Evolutionary conservation across 2,888 invertebrate genomes (phyloP).

Genomic region (Brachynemurus nebulosus): DNA sequence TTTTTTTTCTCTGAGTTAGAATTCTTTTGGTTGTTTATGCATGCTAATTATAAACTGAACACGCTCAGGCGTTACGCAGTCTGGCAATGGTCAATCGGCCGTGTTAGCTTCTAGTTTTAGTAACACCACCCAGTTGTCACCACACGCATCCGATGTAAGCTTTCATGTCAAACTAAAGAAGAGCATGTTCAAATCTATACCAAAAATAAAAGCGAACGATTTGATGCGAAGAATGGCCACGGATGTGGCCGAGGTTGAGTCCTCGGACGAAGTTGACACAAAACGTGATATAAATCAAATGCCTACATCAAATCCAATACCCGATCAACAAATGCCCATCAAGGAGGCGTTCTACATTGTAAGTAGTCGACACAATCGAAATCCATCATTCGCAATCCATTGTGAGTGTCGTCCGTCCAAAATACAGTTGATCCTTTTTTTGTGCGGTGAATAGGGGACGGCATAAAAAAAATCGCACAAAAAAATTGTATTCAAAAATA

Average conservation of each 20-base stretch:
- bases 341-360: constrained; percentile 19
- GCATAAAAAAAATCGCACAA: too few species aligned
- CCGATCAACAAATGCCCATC: constrained; percentile 8
- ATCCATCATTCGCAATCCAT: not conserved
- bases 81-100: too few species aligned
- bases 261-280: not conserved
- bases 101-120: too few species aligned
- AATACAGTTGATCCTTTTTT: too few species aligned
- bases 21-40: not conserved
- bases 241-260: not conserved
- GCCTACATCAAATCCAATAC: not conserved
- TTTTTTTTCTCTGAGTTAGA: not conserved
- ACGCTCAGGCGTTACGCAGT: constrained; percentile 2
- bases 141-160: not conserved
- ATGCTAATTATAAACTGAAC: not conserved
- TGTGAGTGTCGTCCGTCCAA: too few species aligned
- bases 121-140: too few species aligned
- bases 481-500: too few species aligned
- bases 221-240: constrained; percentile 23
- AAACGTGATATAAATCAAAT: not conserved
- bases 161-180: constrained; percentile 26
- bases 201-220: constrained; percentile 28
- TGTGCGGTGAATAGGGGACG: too few species aligned
- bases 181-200: constrained; percentile 27
- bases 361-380: constrained; percentile 15